Evolutionary conservation across 2,113 vertebrate species (phyloP).

Genomic region (Natator depressus): DNA sequence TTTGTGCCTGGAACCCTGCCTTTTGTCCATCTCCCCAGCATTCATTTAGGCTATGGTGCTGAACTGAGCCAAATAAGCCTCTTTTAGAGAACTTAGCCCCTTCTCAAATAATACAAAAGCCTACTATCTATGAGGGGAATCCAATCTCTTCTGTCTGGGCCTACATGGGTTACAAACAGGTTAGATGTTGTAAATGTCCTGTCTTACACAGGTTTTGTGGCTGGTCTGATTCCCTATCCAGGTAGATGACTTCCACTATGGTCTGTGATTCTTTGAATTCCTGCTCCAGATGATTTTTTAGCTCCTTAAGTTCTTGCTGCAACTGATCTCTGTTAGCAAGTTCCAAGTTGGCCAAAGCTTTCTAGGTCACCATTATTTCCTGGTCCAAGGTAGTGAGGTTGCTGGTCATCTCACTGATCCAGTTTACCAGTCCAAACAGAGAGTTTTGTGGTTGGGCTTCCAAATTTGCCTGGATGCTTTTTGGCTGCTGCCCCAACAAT

Average conservation of each 20-base stretch:
- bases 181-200: neutral
- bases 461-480: neutral
- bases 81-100: neutral
- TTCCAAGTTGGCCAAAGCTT: neutral
- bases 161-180: neutral
- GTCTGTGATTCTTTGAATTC: neutral
- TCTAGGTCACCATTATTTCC: neutral
- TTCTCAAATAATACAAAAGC: neutral
- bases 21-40: neutral
- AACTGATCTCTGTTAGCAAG: neutral
- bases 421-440: neutral
- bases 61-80: neutral
- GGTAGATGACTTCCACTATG: neutral
- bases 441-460: neutral
- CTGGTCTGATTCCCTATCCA: neutral
- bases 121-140: neutral
- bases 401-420: neutral
- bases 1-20: neutral
- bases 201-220: neutral
- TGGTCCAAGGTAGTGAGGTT: neutral
- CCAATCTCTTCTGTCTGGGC: too few species aligned
- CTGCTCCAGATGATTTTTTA: neutral
- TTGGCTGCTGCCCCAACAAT: neutral
- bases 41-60: neutral
- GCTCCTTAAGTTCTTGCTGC: neutral